These are phyloP conservation scores for Drosophila mayaguana DNA, from an alignment of 2,888 invertebrate genomes.

Conservation along the genomic window DNA sequence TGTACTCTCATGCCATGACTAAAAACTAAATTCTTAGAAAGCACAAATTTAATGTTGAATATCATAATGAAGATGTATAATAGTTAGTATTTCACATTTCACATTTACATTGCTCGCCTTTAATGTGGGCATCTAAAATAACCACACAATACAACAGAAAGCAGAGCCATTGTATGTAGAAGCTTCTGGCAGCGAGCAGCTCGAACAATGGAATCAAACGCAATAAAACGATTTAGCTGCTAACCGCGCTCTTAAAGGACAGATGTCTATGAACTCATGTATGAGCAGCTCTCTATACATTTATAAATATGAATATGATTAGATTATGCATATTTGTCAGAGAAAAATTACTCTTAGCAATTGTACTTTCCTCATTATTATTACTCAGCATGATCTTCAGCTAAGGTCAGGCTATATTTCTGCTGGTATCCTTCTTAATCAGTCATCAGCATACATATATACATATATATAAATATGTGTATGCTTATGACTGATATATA, in stretches of 20 bases:
- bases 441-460: background rate
- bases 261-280: background rate
- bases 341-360: background rate
- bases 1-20: background rate
- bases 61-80: background rate
- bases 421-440: background rate
- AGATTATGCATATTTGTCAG: background rate
- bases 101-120: slow-evolving; percentile 17
- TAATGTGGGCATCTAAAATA: slow-evolving; percentile 31
- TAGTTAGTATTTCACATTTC: background rate
- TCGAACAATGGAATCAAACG: slow-evolving; percentile 43
- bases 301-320: background rate
- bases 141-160: slow-evolving; percentile 55
- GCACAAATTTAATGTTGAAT: no score
- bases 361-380: background rate
- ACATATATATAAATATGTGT: no score
- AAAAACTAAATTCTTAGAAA: background rate
- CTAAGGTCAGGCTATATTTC: background rate
- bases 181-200: slow-evolving; percentile 32
- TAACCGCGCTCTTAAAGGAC: slow-evolving; percentile 5
- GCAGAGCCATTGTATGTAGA: slow-evolving; percentile 51
- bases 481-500: no score
- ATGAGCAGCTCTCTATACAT: background rate
- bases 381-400: slow-evolving; percentile 1
- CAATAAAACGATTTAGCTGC: slow-evolving; percentile 27